Base-by-base conservation (phyloP, 2,113 vertebrate species). In the Microtus pennsylvanicus region DNA sequence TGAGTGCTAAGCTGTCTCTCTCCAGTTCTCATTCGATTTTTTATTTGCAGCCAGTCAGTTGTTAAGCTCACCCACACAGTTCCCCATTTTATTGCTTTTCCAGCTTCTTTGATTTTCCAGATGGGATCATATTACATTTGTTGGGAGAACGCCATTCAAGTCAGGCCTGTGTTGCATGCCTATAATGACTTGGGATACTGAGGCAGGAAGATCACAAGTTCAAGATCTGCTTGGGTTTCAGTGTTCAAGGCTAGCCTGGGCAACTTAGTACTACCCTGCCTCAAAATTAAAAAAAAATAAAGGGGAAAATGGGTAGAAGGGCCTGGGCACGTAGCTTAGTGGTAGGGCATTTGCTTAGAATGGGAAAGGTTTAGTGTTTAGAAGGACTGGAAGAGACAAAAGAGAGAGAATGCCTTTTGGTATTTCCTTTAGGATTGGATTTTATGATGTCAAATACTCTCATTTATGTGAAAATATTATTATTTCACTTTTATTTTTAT, bases 401-500 rank as follows among this genome's bases (percentile, higher is more conserved):
- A 30, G 16, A n/a, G 45, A 87, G 45, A 93, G 58, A 87, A 90
- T 45, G 7, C 33, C 75, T 75, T 81, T 93, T 85, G 90, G 5
- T 65, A 22, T 81, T 90, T 91, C 50, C 72, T 90, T 85, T 67
- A 77, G 72, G 80, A 87, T 1, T 88, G 85, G 42, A 76, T 92
- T 92, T 95, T 88, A 58, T 63, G 21, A 33, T 38, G 35, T 94
- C 24, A 26, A 91, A 93, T 90, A 87, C 35, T 95, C 50, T 92
- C 42, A 22, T 95, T 94, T 85, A 26, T 77, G 16, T 85, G 82
- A 94, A 95, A 92, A 80, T 75, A 50, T 58, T n/a, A 82, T 94
- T 69, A 83, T 93, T 94, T 80, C 65, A 67, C 26, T 74, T 94
- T 85, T 92, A 69, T 92, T 69, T 69, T 70, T 70, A 70, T 70